Base-by-base conservation (phyloP, 2,888 invertebrate genomes). In the Andrena flavipes region DNA sequence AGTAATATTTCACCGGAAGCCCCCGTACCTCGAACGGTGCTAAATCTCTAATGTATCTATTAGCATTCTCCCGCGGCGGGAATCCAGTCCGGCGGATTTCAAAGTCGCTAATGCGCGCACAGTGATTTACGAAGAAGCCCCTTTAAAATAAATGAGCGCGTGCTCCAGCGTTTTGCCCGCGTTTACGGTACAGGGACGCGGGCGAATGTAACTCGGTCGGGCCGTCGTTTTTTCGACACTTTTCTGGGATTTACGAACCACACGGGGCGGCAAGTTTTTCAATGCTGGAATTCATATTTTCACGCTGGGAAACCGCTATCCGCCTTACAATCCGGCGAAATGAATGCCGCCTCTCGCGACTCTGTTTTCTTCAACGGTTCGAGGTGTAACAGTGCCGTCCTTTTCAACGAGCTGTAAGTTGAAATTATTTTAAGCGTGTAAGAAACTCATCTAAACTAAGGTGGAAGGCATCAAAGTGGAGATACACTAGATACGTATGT, bases 1-100 rank as follows among this genome's bases (percentile, higher is more conserved):
- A n/a, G 42, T 42, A 35, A 69, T 59, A 69, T n/a, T 26, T 60
- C 42, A 60, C 70, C 13, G 48, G 26, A 59, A 29, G n/a, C 59
- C 69, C 10, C 10, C 4, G 23, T 33, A 54, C 67, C 68, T 56
- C 42, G 16, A n/a, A 13, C 13, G 59, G 42, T 29, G 23, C 35
- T 69, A 59, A 69, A 69, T 69, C 69, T 59, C 35, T 69, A 56
- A 69, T 42, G 56, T 42, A 69, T 59, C 48, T 60, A 70, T 70
- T 70, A 70, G 59, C 59, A 60, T 60, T 60, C 56, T 29, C 13
- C 8, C 56, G 8, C 5, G 59, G 48, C 59, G n/a, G 33, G 35
- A 70, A 48, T 59, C 59, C 56, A 59, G 59, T 48, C 48, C 69
- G 26, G 29, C 26, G 59, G 69, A 56, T 65, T 65, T 65, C 29